These are phyloP conservation scores for Rhorus exstirpatorius DNA, from an alignment of 2,888 invertebrate genomes.

Conservation along the genomic window DNA sequence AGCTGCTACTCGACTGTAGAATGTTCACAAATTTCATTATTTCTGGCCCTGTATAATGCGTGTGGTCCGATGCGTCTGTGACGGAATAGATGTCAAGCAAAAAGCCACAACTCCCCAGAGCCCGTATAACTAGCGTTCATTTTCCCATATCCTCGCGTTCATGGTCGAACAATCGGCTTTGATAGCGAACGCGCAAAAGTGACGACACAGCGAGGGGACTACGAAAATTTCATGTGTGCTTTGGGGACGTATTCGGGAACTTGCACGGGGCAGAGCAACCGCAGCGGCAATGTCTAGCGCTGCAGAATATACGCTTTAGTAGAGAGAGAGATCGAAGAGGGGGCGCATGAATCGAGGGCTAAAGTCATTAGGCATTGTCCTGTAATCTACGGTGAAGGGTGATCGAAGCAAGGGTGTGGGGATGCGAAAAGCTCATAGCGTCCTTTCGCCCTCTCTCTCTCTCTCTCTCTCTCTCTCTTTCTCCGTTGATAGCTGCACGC, in stretches of 20 bases:
- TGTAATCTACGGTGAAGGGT: conserved; percentile 61
- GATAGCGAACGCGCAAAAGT: conserved; percentile 51
- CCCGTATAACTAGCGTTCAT: no score
- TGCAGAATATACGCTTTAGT: conserved; percentile 8
- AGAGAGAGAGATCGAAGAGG: conserved; percentile 11
- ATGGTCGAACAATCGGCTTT: conserved; percentile 61
- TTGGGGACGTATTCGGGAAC: conserved; percentile 32
- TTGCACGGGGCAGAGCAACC: conserved; percentile 52
- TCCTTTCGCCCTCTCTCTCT: not conserved
- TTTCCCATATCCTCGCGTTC: conserved; percentile 21
- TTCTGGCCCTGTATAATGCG: conserved; percentile 28
- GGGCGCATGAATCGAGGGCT: conserved; percentile 61
- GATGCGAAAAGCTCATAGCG: conserved; percentile 37
- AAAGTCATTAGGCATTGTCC: conserved; percentile 72
- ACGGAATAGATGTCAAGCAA: conserved; percentile 35
- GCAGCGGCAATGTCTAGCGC: conserved; percentile 33
- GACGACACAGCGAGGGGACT: conserved; percentile 17
- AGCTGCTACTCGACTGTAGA: not conserved
- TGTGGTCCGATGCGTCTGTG: conserved; percentile 15
- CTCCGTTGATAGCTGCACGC: not conserved
- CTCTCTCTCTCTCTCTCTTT: not conserved
- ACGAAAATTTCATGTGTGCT: conserved; percentile 21
- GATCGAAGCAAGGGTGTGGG: conserved; percentile 50
- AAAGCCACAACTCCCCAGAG: conserved; percentile 41
- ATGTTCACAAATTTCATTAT: conserved; percentile 8